These are phyloP conservation scores for Antitype chi DNA, from an alignment of 2,888 invertebrate genomes.

Conservation along the genomic window DNA sequence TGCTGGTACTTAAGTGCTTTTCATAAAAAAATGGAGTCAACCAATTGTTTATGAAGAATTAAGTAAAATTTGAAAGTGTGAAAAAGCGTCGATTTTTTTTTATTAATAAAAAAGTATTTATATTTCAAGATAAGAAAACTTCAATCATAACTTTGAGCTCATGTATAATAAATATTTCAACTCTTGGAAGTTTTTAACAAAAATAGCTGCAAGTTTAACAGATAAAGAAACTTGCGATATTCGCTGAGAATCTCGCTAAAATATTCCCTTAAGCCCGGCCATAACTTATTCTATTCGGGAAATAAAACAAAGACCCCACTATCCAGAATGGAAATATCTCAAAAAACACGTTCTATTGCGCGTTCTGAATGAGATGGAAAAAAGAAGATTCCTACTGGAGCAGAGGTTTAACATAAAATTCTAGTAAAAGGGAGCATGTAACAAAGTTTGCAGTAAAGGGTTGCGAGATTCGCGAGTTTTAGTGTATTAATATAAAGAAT, in stretches of 20 bases:
- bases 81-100: no score
- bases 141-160: slow-evolving; percentile 46
- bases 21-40: not conserved
- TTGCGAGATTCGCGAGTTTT: slow-evolving; percentile 48
- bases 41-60: no score
- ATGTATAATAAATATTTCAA: slow-evolving; percentile 53
- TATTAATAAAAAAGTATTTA: slow-evolving; percentile 15
- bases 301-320: slow-evolving; percentile 75
- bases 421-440: slow-evolving; percentile 62
- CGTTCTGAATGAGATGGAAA: slow-evolving; percentile 68
- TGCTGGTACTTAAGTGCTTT: not conserved
- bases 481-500: slow-evolving; percentile 55
- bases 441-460: slow-evolving; percentile 52
- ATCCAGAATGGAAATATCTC: slow-evolving; percentile 71
- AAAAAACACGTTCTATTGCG: slow-evolving; percentile 72
- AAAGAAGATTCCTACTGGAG: slow-evolving; percentile 58
- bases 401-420: slow-evolving; percentile 70
- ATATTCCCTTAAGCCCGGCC: slow-evolving; percentile 77
- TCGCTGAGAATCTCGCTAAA: slow-evolving; percentile 76
- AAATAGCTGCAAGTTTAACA: slow-evolving; percentile 59
- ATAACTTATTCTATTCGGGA: slow-evolving; percentile 73
- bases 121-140: slow-evolving; percentile 51
- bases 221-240: slow-evolving; percentile 62
- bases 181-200: slow-evolving; percentile 51
- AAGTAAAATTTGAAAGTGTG: not conserved